Conservation (phyloP, 2,888 invertebrate species). For the Fragum fragum region DNA sequence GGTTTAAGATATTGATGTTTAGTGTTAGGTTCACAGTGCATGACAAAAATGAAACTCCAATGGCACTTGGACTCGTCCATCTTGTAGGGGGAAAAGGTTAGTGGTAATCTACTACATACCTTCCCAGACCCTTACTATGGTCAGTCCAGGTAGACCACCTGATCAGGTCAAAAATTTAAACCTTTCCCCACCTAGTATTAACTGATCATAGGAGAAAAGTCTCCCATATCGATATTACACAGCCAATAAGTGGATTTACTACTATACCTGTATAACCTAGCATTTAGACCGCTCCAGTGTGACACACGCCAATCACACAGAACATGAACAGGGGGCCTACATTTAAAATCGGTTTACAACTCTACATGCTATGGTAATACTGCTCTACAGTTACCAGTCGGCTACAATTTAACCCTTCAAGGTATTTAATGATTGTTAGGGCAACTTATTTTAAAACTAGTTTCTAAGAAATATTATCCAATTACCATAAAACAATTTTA, state of each 20-base stretch:
- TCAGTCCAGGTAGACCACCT: not conserved
- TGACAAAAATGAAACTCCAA: conserved; percentile 83
- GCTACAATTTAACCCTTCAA: too few species aligned
- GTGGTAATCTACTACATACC: not conserved
- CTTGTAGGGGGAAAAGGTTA: conserved; percentile 45
- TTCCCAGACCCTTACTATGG: not conserved
- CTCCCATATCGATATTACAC: not conserved
- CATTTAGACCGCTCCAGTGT: conserved; percentile 79
- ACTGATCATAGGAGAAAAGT: not conserved
- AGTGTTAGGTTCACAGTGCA: conserved; percentile 83
- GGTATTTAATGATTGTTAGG: too few species aligned
- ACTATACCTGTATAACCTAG: conserved; percentile 60
- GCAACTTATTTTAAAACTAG: too few species aligned
- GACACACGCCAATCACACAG: conserved; percentile 85
- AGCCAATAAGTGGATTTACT: conserved; percentile 34
- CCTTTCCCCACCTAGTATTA: not conserved
- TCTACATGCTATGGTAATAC: not conserved
- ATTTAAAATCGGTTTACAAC: not conserved
- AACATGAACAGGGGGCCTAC: conserved; percentile 80
- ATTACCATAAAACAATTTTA: too few species aligned
- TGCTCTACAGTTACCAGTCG: not conserved
- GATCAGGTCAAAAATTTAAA: not conserved
- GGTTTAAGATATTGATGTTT: conserved; percentile 84
- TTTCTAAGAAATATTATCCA: too few species aligned
- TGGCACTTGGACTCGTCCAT: conserved; percentile 80